These are phyloP conservation scores for Gorsachius goisagi DNA, from an alignment of 2,113 vertebrate species.

Conservation along the genomic window DNA sequence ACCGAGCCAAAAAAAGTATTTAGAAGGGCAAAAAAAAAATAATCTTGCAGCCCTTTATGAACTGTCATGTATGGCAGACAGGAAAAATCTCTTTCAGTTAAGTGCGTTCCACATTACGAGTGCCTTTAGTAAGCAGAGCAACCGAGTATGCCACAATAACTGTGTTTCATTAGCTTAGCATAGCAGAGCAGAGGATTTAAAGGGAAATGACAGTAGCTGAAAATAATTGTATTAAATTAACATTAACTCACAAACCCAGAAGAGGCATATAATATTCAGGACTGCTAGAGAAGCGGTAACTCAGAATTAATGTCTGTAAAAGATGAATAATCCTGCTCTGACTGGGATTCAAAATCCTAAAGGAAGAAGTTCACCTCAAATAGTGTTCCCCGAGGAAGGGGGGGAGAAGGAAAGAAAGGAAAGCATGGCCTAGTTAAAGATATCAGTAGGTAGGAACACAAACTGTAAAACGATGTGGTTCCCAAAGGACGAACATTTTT, in stretches of 20 bases:
- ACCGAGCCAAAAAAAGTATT: neutral
- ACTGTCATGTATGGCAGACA: neutral
- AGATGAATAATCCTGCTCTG: neutral
- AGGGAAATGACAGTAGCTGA: slow-evolving; percentile 26
- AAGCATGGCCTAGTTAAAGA: slow-evolving; percentile 6
- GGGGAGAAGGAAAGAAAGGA: neutral
- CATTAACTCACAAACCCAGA: slow-evolving; percentile 47
- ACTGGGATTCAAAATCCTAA: slow-evolving; percentile 8
- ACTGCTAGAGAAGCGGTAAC: neutral
- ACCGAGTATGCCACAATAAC: neutral
- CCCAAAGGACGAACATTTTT: neutral
- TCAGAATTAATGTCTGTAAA: neutral
- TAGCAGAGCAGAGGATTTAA: slow-evolving; percentile 8
- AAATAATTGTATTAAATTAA: slow-evolving; percentile 52
- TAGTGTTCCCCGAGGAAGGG: neutral
- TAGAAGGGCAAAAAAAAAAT: neutral
- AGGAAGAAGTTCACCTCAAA: slow-evolving; percentile 19
- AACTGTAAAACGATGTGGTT: neutral
- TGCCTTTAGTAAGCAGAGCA: neutral
- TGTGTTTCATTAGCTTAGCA: slow-evolving; percentile 4
- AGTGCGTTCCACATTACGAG: neutral
- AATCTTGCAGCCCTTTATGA: neutral
- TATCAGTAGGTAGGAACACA: slow-evolving; percentile 27
- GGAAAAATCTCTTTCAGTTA: neutral
- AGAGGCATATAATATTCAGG: neutral